Evolutionary conservation across 2,113 vertebrate species (phyloP).

Genomic region (Irena cyanogastra): DNA sequence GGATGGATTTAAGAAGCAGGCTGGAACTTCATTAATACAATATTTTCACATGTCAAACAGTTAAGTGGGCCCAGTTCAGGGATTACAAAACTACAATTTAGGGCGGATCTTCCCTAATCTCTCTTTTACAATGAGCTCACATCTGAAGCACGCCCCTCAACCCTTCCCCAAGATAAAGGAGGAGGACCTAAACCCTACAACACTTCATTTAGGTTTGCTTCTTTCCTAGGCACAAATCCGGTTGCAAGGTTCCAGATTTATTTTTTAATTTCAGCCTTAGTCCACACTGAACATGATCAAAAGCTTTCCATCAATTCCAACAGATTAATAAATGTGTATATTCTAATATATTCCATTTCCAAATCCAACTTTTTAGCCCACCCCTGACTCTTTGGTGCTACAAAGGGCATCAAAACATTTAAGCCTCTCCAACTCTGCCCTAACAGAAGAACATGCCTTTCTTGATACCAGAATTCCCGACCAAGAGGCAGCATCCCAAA

Average conservation of each 20-base stretch:
- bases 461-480: background rate
- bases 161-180: background rate
- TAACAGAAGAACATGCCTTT: background rate
- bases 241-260: background rate
- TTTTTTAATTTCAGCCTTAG: background rate
- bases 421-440: background rate
- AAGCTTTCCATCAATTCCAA: background rate
- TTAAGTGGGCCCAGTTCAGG: background rate
- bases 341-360: background rate
- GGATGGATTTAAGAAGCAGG: constrained; percentile 53
- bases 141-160: background rate
- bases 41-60: constrained; percentile 54
- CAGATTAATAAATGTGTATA: background rate
- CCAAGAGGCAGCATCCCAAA: background rate
- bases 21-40: constrained; percentile 53
- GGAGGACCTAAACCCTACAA: background rate
- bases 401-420: background rate
- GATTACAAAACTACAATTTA: background rate
- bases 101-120: constrained; percentile 1
- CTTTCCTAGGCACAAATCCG: background rate
- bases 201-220: background rate
- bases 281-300: background rate
- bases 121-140: background rate
- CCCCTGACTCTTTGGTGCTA: background rate
- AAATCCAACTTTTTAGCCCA: background rate